Evolutionary conservation across 2,888 invertebrate genomes (phyloP).

Genomic region (Eupithecia subfuscata): DNA sequence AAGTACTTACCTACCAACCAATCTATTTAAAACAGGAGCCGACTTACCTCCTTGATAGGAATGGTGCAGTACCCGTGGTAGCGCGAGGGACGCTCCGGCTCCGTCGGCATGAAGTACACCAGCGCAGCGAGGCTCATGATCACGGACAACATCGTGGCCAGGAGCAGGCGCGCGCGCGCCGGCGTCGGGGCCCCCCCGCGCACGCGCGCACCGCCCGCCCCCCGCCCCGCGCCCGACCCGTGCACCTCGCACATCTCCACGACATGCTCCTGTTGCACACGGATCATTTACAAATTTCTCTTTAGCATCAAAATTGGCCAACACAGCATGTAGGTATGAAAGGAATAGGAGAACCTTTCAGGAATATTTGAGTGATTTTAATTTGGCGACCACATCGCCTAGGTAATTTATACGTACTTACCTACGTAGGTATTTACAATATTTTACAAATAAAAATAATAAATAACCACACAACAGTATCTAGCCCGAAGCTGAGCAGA

Average conservation of each 20-base stretch:
- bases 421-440: too few species aligned
- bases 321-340: too few species aligned
- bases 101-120: slow-evolving; percentile 86
- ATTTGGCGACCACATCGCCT: too few species aligned
- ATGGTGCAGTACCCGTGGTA: slow-evolving; percentile 89
- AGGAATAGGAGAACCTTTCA: too few species aligned
- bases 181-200: slow-evolving; percentile 54
- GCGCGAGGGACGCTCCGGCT: slow-evolving; percentile 79
- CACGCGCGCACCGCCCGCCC: slow-evolving; percentile 30
- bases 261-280: slow-evolving; percentile 44
- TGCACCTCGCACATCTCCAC: slow-evolving; percentile 71
- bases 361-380: too few species aligned
- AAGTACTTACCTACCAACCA: background rate
- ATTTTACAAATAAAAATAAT: too few species aligned
- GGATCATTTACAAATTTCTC: too few species aligned
- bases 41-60: slow-evolving; percentile 71
- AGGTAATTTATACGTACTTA: too few species aligned
- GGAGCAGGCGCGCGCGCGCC: slow-evolving; percentile 71
- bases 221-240: slow-evolving; percentile 51
- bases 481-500: too few species aligned
- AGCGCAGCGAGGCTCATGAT: slow-evolving; percentile 90
- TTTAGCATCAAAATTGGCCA: too few species aligned
- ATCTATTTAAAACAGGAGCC: background rate
- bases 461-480: too few species aligned
- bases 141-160: slow-evolving; percentile 83